phyloP scores from a whole-genome alignment of 1,140 invertebrate genomes.

The Trichoplusia ni region DNA sequence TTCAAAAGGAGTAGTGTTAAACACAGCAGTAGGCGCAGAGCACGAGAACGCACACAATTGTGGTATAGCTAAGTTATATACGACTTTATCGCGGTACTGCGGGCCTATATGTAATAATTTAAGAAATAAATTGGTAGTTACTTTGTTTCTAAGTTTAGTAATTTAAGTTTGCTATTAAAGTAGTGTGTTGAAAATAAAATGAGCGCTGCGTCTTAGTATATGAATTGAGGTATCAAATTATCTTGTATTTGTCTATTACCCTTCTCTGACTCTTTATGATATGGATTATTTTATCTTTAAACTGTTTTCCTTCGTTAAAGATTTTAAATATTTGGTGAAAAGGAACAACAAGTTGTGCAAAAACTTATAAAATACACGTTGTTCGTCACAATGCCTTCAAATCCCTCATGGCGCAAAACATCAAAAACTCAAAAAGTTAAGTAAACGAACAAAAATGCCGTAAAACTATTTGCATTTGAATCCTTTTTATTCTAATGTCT shows the following conservation, averaged over 20 bases:
- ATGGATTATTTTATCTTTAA: no score
- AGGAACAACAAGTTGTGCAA: constrained; percentile 1
- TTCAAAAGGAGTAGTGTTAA: not conserved
- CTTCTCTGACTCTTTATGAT: no score
- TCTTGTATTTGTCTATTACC: no score
- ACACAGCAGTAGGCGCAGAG: not conserved
- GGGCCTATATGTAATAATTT: not conserved
- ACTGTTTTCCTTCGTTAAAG: no score
- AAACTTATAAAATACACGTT: constrained; percentile 1
- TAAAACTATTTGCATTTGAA: constrained; percentile 20
- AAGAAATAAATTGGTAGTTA: constrained; percentile 4
- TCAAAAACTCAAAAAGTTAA: constrained; percentile 5
- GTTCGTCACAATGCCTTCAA: not conserved
- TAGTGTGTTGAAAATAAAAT: no score
- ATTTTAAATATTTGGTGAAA: no score
- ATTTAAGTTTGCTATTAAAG: no score
- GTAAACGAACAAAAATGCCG: not conserved
- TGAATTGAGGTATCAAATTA: no score
- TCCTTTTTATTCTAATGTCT: constrained; percentile 3
- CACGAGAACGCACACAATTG: not conserved
- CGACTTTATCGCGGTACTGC: not conserved
- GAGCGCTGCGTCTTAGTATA: no score
- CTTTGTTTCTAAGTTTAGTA: not conserved
- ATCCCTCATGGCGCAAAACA: not conserved
- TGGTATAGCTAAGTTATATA: constrained; percentile 17